Evolutionary conservation across 2,797 vertebrate species (phyloP).

Genomic region (Melanotaenia trifasciata): DNA sequence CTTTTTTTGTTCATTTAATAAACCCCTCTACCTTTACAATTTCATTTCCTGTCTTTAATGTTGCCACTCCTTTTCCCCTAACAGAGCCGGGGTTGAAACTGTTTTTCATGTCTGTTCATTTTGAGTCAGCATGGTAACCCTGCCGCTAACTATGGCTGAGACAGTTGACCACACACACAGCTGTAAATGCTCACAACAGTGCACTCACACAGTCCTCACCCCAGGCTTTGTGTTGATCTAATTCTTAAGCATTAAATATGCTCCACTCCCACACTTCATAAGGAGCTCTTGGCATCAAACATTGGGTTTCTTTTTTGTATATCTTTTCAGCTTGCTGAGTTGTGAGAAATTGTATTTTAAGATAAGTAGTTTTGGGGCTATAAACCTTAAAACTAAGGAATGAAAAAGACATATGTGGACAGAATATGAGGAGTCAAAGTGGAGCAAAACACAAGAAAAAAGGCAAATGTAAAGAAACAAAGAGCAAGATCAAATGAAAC

Average conservation of each 20-base stretch:
- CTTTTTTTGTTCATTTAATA: too few relatives aligned
- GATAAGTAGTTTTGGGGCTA: neutral
- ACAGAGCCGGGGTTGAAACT: too few relatives aligned
- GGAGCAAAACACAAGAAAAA: neutral
- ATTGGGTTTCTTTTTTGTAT: neutral
- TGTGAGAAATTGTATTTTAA: neutral
- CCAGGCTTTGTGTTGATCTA: neutral
- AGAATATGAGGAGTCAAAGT: neutral
- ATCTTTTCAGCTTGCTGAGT: neutral
- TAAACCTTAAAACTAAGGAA: neutral
- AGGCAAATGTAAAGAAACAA: neutral
- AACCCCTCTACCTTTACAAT: too few relatives aligned
- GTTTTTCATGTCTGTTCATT: neutral
- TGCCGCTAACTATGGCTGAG: neutral
- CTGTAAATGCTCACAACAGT: neutral
- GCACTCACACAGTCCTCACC: neutral
- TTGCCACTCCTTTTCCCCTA: too few relatives aligned
- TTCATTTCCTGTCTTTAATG: too few relatives aligned
- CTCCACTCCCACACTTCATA: constrained; percentile 2
- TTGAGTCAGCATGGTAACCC: neutral
- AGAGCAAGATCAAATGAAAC: too few relatives aligned
- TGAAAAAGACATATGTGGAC: neutral
- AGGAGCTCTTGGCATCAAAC: constrained; percentile 1
- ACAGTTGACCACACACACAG: neutral
- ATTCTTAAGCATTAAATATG: neutral